These are phyloP conservation scores for Amphibalanus amphitrite DNA, from an alignment of 1,140 invertebrate genomes.

Conservation along the genomic window DNA sequence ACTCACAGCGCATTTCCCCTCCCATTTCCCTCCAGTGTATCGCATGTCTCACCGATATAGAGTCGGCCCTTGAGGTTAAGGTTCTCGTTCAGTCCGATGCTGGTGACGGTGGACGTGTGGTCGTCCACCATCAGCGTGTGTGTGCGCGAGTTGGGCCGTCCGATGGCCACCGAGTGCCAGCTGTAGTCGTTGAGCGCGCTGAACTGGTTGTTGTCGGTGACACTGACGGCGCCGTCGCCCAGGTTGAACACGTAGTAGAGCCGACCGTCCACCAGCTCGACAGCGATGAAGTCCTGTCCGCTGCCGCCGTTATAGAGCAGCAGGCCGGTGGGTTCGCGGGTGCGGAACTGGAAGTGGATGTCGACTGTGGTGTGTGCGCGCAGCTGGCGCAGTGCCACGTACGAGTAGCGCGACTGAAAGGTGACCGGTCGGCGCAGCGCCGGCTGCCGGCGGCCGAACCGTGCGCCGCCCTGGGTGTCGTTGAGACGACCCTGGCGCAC, in stretches of 20 bases:
- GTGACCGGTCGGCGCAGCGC: slow-evolving; percentile 76
- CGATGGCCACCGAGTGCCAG: slow-evolving; percentile 83
- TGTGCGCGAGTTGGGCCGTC: slow-evolving; percentile 55
- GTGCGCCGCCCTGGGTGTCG: slow-evolving; percentile 22
- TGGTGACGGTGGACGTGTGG: slow-evolving; percentile 59
- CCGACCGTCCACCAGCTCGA: slow-evolving; percentile 84
- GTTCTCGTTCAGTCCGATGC: slow-evolving; percentile 56
- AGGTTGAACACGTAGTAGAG: slow-evolving; percentile 81
- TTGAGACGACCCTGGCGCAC: slow-evolving; percentile 34
- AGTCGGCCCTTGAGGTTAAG: slow-evolving; percentile 75
- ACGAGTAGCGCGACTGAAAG: slow-evolving; percentile 79
- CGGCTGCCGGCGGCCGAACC: slow-evolving; percentile 54
- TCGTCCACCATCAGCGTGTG: slow-evolving; percentile 84
- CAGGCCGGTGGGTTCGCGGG: slow-evolving; percentile 72
- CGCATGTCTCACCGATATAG: slow-evolving; percentile 49
- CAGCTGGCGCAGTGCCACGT: slow-evolving; percentile 66
- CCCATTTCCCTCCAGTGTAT: too few species aligned
- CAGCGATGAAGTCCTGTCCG: slow-evolving; percentile 68
- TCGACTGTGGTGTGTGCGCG: slow-evolving; percentile 77
- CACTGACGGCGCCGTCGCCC: slow-evolving; percentile 71
- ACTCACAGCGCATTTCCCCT: too few species aligned
- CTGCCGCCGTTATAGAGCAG: slow-evolving; percentile 67
- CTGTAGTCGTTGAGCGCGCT: slow-evolving; percentile 72
- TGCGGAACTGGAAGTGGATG: slow-evolving; percentile 85
- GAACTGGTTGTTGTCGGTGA: slow-evolving; percentile 50